phyloP scores from a whole-genome alignment of 2,888 invertebrate genomes.

The Crocallis elinguaria region DNA sequence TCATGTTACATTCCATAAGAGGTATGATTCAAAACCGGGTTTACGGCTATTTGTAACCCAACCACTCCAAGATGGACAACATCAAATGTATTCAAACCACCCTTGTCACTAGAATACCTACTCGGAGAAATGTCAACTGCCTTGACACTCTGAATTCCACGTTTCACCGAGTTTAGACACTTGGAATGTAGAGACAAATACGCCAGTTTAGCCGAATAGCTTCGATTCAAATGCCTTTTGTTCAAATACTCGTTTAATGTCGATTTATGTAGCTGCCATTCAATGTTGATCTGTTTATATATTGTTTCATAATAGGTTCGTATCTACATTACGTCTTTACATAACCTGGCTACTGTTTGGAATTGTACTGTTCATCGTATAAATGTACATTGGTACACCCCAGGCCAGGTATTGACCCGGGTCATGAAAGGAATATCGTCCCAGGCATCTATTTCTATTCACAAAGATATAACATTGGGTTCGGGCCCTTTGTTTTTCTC shows the following conservation, averaged over 20 bases:
- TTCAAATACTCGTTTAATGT: conserved; percentile 41
- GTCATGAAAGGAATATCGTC: not conserved
- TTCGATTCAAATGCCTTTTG: conserved; percentile 48
- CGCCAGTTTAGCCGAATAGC: conserved; percentile 49
- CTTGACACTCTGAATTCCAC: conserved; percentile 52
- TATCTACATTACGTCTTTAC: not conserved
- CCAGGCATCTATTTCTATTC: conserved; percentile 5
- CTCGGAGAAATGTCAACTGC: conserved; percentile 47
- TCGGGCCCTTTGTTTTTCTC: conserved; percentile 1
- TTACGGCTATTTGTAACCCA: conserved; percentile 22
- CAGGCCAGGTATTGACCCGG: too few relatives aligned
- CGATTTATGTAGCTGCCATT: conserved; percentile 22
- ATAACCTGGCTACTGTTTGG: too few relatives aligned
- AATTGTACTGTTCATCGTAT: not conserved
- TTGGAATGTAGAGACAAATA: conserved; percentile 54
- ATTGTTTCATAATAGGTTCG: not conserved
- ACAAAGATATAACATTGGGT: not conserved
- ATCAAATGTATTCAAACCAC: conserved; percentile 40
- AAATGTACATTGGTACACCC: too few relatives aligned
- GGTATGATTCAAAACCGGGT: conserved; percentile 8
- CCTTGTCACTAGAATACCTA: conserved; percentile 43
- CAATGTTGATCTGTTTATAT: conserved; percentile 13
- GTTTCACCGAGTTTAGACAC: conserved; percentile 48
- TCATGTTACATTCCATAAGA: conserved; percentile 12
- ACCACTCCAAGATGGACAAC: conserved; percentile 27